Conservation (phyloP, 1,140 invertebrate species). For the Tetranychus cinnabarinus region DNA sequence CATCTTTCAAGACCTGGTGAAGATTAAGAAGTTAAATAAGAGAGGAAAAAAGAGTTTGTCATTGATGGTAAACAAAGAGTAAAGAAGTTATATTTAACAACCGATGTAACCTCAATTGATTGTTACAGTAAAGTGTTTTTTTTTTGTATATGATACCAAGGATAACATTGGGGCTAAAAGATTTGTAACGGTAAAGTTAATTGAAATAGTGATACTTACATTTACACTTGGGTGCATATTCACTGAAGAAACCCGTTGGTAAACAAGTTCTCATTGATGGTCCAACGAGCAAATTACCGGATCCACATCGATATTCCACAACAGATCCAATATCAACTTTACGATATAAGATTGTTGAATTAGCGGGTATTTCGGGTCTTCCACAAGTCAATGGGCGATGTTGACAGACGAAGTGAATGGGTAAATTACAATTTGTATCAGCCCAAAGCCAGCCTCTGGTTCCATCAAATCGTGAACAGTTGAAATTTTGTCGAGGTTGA, state of each 20-base stretch:
- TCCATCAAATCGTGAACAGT: conserved; percentile 71
- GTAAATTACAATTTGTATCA: conserved; percentile 61
- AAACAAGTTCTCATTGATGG: conserved; percentile 56
- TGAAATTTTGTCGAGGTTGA: conserved; percentile 49
- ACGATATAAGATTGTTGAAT: conserved; percentile 53
- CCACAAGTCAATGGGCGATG: conserved; percentile 74
- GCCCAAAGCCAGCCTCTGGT: conserved; percentile 85
- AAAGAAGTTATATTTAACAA: no score
- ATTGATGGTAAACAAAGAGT: no score
- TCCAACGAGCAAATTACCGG: conserved; percentile 60
- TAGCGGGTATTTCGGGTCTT: conserved; percentile 67
- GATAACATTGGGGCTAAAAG: no score
- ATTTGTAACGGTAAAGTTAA: no score
- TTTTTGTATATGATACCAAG: no score
- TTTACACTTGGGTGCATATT: conserved; percentile 77
- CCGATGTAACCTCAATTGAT: no score
- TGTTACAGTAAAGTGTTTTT: no score
- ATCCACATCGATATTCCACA: conserved; percentile 65
- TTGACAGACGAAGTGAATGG: conserved; percentile 76
- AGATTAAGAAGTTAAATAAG: no score
- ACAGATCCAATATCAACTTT: conserved; percentile 52
- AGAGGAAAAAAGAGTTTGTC: no score
- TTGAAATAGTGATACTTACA: conserved; percentile 31
- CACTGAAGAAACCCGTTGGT: conserved; percentile 74
- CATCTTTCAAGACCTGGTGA: no score